Evolutionary conservation across 2,888 invertebrate species (phyloP), one percentile per base, ranked within the genome.

Genomic region (Heliconius cydno): DNA sequence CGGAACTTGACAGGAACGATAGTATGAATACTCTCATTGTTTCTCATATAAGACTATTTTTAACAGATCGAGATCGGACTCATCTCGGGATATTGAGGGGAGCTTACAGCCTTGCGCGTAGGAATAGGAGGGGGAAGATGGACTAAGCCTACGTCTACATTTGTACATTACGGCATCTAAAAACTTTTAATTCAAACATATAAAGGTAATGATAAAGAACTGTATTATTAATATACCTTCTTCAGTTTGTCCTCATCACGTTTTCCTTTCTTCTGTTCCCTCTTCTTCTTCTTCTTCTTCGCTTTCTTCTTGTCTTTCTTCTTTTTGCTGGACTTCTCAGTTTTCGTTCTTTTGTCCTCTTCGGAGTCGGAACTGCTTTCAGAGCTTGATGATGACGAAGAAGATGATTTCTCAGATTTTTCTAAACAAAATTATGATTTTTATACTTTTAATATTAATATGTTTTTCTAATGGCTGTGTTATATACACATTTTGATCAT

Each of bases 201-300:
- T 19, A 52, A 52, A 52, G 19, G 19, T 52, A 52, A 52, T 52
- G 52, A n/a, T n/a, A 60, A 52, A 30, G 22, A 52, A 30, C 28
- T 52, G 10, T 30, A 22, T 34, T n/a, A 38, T 15, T 6, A 65
- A 77, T 52, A 80, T 90, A 94, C 92, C 93, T 95, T 94, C 86
- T 96, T 95, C 81, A 96, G 88, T 86, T 96, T 96, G 84, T 96
- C 96, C 79, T 96, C 95, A 52, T 93, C 92, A 67, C 93, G 92
- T 84, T 95, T 95, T 78, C 94, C 95, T 79, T 95, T 94, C 82
- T 92, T 93, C 3, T 86, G 84, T 7, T 89, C 87, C 85, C 60
- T 60, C 60, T 94, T 95, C 88, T 93, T 95, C 88, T 93, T 95
- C 88, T 91, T 92, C 85, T 90, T 92, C 84, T 93, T 94, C 2